Conservation (phyloP, 2,888 invertebrate species). For the Mycogona germanica region DNA sequence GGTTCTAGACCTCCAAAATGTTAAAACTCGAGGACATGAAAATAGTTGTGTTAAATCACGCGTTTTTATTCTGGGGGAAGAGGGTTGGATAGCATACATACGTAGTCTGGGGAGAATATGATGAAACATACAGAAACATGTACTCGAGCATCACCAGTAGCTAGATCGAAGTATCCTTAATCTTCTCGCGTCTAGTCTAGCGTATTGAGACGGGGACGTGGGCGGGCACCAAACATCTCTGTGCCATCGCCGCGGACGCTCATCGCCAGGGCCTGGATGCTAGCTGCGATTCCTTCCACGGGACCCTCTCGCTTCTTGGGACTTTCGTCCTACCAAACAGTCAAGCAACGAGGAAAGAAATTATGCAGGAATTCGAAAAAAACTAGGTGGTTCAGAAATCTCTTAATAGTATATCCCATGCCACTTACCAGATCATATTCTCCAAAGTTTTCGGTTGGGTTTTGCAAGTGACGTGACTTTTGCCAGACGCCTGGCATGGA, state of each 20-base stretch:
- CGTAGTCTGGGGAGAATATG: no score
- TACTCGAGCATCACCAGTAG: no score
- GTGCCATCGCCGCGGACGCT: constrained; percentile 63
- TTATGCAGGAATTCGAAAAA: neutral
- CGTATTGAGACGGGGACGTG: constrained; percentile 49
- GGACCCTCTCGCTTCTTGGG: constrained; percentile 3
- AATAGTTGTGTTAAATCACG: neutral
- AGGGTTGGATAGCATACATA: no score
- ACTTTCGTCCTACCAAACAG: neutral
- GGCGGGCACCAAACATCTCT: constrained; percentile 69
- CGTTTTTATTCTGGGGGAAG: neutral
- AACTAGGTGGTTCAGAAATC: neutral
- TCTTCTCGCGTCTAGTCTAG: constrained; percentile 18
- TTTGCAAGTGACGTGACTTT: neutral
- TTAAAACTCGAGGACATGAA: no score
- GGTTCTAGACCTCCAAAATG: no score
- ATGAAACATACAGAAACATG: no score
- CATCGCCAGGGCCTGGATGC: constrained; percentile 80
- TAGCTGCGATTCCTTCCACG: constrained; percentile 62
- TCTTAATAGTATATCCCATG: neutral
- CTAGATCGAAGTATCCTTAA: no score
- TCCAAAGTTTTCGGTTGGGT: neutral
- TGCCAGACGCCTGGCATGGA: constrained; percentile 8
- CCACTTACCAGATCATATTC: neutral
- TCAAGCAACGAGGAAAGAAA: no score